phyloP scores from a whole-genome alignment of 2,797 vertebrate genomes.

The Busarellus nigricollis region DNA sequence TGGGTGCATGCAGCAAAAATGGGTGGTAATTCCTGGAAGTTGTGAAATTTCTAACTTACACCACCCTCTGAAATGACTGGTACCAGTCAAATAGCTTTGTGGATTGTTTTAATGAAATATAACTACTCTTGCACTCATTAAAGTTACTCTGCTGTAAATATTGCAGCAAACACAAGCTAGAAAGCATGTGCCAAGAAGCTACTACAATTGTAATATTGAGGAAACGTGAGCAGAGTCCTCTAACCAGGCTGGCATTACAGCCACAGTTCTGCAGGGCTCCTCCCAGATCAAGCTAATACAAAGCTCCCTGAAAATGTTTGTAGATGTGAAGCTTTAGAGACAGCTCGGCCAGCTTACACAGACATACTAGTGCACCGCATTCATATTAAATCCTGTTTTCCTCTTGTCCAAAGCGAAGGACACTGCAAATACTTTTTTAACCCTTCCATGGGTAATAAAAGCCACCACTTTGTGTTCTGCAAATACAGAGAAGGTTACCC shows the following conservation, averaged over 20 bases:
- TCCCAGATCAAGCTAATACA: not conserved
- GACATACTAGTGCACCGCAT: not conserved
- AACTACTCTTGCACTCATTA: not conserved
- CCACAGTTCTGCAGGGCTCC: not conserved
- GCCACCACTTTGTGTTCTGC: not conserved
- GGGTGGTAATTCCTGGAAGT: not conserved
- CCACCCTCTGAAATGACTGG: not conserved
- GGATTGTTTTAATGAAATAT: not conserved
- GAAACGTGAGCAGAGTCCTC: not conserved
- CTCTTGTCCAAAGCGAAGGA: not conserved
- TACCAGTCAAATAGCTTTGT: not conserved
- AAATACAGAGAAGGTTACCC: not conserved
- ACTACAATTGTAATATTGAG: not conserved
- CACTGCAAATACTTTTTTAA: not conserved
- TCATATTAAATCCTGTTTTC: not conserved
- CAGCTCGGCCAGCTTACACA: not conserved
- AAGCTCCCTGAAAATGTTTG: not conserved
- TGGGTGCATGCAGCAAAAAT: not conserved
- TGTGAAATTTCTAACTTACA: not conserved
- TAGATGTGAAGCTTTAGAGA: not conserved
- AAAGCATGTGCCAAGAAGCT: not conserved
- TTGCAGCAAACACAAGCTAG: not conserved
- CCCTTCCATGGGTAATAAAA: not conserved
- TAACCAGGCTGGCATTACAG: not conserved
- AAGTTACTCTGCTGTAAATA: not conserved